Evolutionary conservation across 2,797 vertebrate species (phyloP).

Genomic region (Ctenopoma multispine): DNA sequence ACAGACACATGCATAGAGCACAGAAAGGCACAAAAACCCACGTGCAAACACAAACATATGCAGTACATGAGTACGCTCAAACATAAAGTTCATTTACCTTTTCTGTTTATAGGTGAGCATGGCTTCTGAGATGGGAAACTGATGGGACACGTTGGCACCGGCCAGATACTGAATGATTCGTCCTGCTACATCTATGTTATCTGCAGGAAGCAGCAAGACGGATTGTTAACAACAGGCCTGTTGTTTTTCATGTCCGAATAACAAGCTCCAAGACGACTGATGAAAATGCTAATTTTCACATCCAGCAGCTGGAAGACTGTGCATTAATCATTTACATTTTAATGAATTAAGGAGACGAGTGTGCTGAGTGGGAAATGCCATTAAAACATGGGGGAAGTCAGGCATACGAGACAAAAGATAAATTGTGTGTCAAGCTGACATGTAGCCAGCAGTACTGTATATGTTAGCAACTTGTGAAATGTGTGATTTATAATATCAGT

Average conservation of each 20-base stretch:
- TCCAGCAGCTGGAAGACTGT: slow-evolving; percentile 16
- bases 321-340: slow-evolving; percentile 54
- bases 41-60: slow-evolving; percentile 33
- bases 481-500: slow-evolving; percentile 21
- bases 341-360: slow-evolving; percentile 21
- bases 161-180: slow-evolving; percentile 86
- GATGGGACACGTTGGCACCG: slow-evolving; percentile 86
- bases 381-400: slow-evolving; percentile 42
- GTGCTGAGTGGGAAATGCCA: slow-evolving; percentile 42
- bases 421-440: slow-evolving; percentile 29
- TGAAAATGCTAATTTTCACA: slow-evolving; percentile 31
- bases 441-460: background rate
- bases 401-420: slow-evolving; percentile 31
- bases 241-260: slow-evolving; percentile 32
- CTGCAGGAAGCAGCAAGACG: slow-evolving; percentile 64
- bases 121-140: slow-evolving; percentile 88
- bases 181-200: slow-evolving; percentile 86
- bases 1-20: slow-evolving; percentile 41
- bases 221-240: slow-evolving; percentile 26
- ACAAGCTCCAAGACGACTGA: slow-evolving; percentile 38
- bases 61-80: slow-evolving; percentile 3
- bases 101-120: slow-evolving; percentile 92
- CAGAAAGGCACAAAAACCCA: slow-evolving; percentile 33
- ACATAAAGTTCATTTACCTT: slow-evolving; percentile 74
- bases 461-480: slow-evolving; percentile 27